A percentile compares a stretch with the other conserved stretches of the same genome.
Conservation (phyloP, 2,797 vertebrate genomes). For the Anguilla anguilla region DNA sequence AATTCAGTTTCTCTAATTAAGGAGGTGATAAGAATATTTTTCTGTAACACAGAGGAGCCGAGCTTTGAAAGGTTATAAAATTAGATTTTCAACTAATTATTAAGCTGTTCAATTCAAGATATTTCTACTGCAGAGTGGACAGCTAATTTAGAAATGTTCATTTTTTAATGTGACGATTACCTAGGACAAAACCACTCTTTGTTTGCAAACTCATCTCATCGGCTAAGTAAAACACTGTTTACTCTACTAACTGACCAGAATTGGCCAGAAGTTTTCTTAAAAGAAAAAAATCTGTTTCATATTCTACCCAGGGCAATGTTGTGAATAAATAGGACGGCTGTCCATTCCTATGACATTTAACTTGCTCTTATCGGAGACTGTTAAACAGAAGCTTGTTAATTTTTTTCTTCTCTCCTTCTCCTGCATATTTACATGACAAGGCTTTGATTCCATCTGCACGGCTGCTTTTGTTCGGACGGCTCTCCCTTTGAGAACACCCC, state of each 20-base stretch:
- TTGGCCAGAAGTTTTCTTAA: background rate
- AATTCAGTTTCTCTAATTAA: conserved; percentile 57
- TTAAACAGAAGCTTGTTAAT: background rate
- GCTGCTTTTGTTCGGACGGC: background rate
- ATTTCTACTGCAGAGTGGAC: background rate
- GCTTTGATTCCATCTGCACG: background rate
- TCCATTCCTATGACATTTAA: background rate
- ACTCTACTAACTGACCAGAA: background rate
- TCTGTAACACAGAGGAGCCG: background rate
- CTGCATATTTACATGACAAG: background rate
- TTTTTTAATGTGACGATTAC: background rate
- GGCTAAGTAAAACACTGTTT: background rate
- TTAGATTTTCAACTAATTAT: background rate
- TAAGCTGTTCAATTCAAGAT: background rate
- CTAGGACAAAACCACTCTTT: background rate
- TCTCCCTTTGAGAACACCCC: too few species aligned
- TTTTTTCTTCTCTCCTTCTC: background rate
- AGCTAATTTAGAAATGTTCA: background rate
- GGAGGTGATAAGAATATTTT: conserved; percentile 22
- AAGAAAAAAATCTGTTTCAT: background rate
- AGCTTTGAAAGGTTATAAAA: background rate
- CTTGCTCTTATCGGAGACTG: background rate
- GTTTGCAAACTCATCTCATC: background rate
- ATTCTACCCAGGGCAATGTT: background rate
- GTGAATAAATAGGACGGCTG: background rate